Conservation (phyloP, 2,113 vertebrate species). For the Thymallus thymallus region DNA sequence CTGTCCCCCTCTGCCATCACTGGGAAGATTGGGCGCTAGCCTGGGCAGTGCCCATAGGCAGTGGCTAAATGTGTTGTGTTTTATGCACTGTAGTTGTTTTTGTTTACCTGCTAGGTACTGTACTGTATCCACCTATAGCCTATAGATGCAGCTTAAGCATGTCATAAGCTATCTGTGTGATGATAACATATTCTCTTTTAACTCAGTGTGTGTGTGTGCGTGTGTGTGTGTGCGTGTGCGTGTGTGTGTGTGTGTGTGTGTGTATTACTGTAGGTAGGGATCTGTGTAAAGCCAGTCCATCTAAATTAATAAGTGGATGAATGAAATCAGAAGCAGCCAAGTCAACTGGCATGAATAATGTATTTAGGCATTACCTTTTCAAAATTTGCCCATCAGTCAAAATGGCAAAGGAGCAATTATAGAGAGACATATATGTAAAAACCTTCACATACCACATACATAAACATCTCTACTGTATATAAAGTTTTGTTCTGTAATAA, state of each 20-base stretch:
- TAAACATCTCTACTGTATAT: neutral
- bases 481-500: neutral
- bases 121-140: too few relatives aligned
- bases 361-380: neutral
- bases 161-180: neutral
- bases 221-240: neutral
- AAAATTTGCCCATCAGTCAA: neutral
- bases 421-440: too few relatives aligned
- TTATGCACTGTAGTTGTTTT: too few relatives aligned
- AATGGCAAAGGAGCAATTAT: too few relatives aligned
- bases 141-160: too few relatives aligned
- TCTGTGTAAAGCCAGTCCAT: too few relatives aligned
- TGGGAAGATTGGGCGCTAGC: too few relatives aligned
- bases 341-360: constrained; percentile 1
- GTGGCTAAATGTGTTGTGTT: too few relatives aligned
- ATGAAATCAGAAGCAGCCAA: neutral
- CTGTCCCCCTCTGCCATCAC: too few relatives aligned
- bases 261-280: neutral
- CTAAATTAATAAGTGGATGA: neutral
- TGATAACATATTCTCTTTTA: neutral
- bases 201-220: neutral
- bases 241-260: neutral
- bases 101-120: too few relatives aligned
- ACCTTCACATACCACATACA: neutral
- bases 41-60: too few relatives aligned